These are phyloP conservation scores for Brassicogethes aeneus DNA, from an alignment of 2,888 invertebrate species.

Conservation along the genomic window DNA sequence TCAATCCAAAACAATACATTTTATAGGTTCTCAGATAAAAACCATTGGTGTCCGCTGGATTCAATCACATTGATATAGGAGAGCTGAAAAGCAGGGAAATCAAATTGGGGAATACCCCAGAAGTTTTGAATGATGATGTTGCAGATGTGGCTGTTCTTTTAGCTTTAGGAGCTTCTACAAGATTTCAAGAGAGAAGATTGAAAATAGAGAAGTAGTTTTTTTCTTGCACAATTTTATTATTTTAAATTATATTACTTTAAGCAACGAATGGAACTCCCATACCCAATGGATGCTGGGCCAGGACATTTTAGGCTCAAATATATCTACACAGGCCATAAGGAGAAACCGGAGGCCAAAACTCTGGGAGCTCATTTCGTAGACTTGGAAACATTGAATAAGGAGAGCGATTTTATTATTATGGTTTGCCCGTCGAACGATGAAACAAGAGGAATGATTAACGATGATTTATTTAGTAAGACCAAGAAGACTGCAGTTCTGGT, in stretches of 20 bases:
- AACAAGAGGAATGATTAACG: constrained; percentile 63
- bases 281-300: constrained; percentile 72
- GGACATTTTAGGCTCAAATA: constrained; percentile 68
- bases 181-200: constrained; percentile 65
- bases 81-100: constrained; percentile 65
- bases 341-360: constrained; percentile 50
- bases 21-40: constrained; percentile 59
- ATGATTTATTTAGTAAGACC: constrained; percentile 60
- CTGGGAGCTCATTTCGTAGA: constrained; percentile 56
- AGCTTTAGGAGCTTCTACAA: constrained; percentile 62
- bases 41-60: constrained; percentile 80
- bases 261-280: constrained; percentile 59
- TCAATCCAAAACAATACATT: constrained; percentile 1
- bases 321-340: constrained; percentile 64
- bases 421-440: constrained; percentile 59
- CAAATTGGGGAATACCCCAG: constrained; percentile 71
- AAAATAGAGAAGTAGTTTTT: constrained; percentile 51
- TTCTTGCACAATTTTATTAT: not conserved
- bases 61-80: constrained; percentile 69
- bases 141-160: constrained; percentile 77
- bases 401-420: constrained; percentile 69
- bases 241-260: constrained; percentile 22
- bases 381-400: constrained; percentile 54
- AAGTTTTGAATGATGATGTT: constrained; percentile 64
- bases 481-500: constrained; percentile 66